A percentile compares a stretch with the other conserved stretches of the same genome.
phyloP scores from a whole-genome alignment of 2,797 vertebrate species.

The Sebastes flavidus region DNA sequence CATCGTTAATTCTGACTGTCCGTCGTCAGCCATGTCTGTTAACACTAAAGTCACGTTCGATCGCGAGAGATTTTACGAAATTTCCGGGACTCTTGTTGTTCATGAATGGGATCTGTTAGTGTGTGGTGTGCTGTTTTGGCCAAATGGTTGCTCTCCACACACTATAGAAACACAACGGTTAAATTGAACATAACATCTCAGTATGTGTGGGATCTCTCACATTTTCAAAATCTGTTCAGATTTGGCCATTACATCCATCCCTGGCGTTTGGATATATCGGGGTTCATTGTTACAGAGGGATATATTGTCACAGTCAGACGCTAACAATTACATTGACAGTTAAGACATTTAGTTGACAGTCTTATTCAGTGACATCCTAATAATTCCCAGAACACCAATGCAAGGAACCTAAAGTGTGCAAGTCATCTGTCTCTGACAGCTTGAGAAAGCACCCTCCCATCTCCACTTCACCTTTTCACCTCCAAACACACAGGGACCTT shows the following conservation, averaged over 20 bases:
- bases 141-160: no score
- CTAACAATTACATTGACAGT: slow-evolving; percentile 14
- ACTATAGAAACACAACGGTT: neutral
- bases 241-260: slow-evolving; percentile 8
- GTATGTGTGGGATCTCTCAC: no score
- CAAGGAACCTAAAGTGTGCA: neutral
- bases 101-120: no score
- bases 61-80: no score
- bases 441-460: slow-evolving; percentile 31
- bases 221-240: no score
- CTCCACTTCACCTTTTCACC: slow-evolving; percentile 52
- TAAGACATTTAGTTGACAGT: slow-evolving; percentile 19
- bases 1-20: no score
- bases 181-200: no score
- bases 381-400: slow-evolving; percentile 23
- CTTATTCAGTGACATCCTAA: slow-evolving; percentile 12
- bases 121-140: no score
- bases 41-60: no score
- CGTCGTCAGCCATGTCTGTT: fast-evolving
- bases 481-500: slow-evolving; percentile 28
- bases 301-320: neutral
- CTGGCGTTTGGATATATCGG: slow-evolving; percentile 5
- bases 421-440: slow-evolving; percentile 55
- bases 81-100: no score
- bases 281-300: slow-evolving; percentile 14